phyloP scores from a whole-genome alignment of 2,113 vertebrate genomes.

The Terrapene triunguis region DNA sequence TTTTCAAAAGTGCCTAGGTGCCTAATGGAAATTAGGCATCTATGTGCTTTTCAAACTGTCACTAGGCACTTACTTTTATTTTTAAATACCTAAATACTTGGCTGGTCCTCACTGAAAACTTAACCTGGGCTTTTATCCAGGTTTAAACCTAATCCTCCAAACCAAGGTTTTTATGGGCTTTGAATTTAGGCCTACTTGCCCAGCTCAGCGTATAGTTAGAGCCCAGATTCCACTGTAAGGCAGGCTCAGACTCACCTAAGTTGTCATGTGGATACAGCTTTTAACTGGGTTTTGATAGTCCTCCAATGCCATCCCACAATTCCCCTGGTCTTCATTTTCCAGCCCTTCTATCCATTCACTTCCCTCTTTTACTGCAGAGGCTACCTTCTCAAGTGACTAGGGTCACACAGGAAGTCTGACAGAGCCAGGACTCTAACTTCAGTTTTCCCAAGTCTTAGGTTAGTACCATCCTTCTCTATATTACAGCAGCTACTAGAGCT shows the following conservation, averaged over 20 bases:
- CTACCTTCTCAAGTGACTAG: background rate
- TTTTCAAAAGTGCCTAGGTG: background rate
- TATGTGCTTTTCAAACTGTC: background rate
- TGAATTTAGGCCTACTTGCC: background rate
- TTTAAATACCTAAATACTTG: background rate
- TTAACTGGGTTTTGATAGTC: background rate
- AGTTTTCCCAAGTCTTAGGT: no score
- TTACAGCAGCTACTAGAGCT: background rate
- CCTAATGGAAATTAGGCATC: background rate
- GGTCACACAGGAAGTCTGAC: background rate
- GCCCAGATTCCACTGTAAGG: background rate
- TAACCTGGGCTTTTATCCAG: background rate
- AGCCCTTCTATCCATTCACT: background rate
- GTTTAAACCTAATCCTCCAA: background rate
- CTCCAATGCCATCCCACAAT: background rate
- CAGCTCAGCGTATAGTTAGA: background rate
- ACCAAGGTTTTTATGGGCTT: background rate
- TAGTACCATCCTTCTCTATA: background rate
- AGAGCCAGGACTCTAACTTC: background rate
- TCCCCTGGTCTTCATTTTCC: background rate
- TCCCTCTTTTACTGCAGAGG: background rate
- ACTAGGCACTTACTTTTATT: background rate
- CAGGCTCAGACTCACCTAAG: background rate
- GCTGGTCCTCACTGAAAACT: background rate
- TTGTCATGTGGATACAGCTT: background rate